These are phyloP conservation scores for Paralvinella palmiformis DNA, from an alignment of 1,140 invertebrate species.

Conservation along the genomic window DNA sequence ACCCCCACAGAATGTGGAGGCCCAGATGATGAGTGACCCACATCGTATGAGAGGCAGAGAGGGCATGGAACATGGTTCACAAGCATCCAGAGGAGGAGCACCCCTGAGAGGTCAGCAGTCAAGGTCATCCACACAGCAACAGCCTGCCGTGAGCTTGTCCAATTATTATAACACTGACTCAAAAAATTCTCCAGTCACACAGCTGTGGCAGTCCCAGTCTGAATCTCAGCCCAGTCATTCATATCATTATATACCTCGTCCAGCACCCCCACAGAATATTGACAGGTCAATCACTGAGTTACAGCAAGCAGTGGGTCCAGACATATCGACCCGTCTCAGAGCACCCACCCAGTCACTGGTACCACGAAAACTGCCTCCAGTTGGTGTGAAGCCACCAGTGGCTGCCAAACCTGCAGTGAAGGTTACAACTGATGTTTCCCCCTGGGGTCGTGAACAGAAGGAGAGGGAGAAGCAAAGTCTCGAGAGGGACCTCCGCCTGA, in stretches of 20 bases:
- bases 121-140: too few species aligned
- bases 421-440: conserved; percentile 21
- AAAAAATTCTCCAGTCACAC: too few species aligned
- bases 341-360: not conserved
- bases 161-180: too few species aligned
- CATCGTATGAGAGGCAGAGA: too few species aligned
- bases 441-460: conserved; percentile 43
- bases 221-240: too few species aligned
- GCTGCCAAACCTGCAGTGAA: conserved; percentile 13
- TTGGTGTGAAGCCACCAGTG: conserved; percentile 12
- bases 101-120: not conserved
- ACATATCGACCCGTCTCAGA: conserved; percentile 4
- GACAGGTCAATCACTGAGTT: not conserved
- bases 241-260: too few species aligned
- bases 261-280: not conserved
- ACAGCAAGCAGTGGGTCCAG: not conserved
- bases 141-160: too few species aligned
- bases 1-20: conserved; percentile 33
- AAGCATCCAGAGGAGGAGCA: conserved; percentile 26
- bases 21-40: too few species aligned
- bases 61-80: too few species aligned
- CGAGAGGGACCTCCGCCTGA: conserved; percentile 28
- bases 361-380: not conserved
- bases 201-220: too few species aligned
- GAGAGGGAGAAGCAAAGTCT: conserved; percentile 24